Base-by-base conservation (phyloP, 30 jellyfish, hydroid and myxozoan species). In the Cassiopea andromeda region DNA sequence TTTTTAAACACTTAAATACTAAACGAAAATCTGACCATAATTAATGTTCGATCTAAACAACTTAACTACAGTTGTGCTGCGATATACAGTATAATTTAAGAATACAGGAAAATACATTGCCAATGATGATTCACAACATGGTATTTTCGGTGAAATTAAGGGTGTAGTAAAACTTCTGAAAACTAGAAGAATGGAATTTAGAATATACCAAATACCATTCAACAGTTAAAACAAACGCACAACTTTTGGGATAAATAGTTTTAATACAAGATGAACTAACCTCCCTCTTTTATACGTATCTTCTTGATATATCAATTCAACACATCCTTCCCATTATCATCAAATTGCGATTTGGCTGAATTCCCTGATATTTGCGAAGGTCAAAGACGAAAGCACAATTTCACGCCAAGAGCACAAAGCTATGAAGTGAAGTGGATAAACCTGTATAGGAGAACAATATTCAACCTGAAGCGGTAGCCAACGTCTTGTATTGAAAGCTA, bases 321-420 rank as follows among this genome's bases (percentile, higher is more conserved):
- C 8, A 64, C 2, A 4, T 64, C 15, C 73, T 64, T 64, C 43
- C 27, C 15, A 17, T 4, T 17, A 64, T 9, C 79, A 2, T 50
- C 79, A 54, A 70, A 9, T 70, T 50, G 43, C 15, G 73, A 17
- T 64, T 27, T n/a, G 50, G 79, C n/a, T 70, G 79, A 70, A 27
- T 70, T 18, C 79, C 43, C 2, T 64, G 73, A 64, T 14, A 64
- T 16, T 4, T n/a, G 69, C 47, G 45, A 48, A 72, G 91, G 91
- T 83, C 91, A 83, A 83, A 83, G 91, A 83, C 91, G 91, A 83
- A 59, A 83, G 91, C 91, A 83, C 91, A 83, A 83, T 83, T 83
- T 83, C 84, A 72, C 91, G 91, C 85, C 79, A 71, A 48, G 91
- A 83, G 83, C 73, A 83, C 91, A 83, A 71, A 83, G 74, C 91